phyloP scores from a whole-genome alignment of 2,113 vertebrate genomes.

The Neodontobutis hainanensis region DNA sequence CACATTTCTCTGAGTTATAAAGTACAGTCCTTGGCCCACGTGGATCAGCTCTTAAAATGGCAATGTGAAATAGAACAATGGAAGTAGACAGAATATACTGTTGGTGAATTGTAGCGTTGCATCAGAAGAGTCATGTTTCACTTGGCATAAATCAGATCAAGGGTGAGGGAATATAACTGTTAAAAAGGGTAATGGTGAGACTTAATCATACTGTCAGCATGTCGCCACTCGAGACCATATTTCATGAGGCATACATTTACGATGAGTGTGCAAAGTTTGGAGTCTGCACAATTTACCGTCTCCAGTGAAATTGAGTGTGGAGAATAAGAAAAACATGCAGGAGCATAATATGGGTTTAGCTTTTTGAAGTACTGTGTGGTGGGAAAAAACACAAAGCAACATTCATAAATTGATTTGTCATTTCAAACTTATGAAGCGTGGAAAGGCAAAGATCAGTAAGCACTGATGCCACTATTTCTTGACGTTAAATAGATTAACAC shows the following conservation, averaged over 20 bases:
- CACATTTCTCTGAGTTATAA: background rate
- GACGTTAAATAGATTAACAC: conserved; percentile 57
- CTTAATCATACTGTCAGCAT: conserved; percentile 20
- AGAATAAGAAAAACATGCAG: background rate
- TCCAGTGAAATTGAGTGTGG: conserved; percentile 10
- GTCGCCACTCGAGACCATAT: conserved; percentile 11
- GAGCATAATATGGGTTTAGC: conserved; percentile 4
- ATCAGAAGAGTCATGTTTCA: conserved; percentile 8
- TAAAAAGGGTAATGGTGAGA: conserved; percentile 16
- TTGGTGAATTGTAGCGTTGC: background rate
- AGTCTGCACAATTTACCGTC: conserved; percentile 7
- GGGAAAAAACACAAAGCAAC: background rate
- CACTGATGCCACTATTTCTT: conserved; percentile 24
- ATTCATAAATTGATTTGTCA: conserved; percentile 32
- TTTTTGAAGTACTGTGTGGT: background rate
- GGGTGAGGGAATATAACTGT: background rate
- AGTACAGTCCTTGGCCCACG: background rate
- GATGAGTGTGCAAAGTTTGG: conserved; percentile 6
- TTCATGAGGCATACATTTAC: conserved; percentile 11
- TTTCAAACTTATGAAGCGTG: conserved; percentile 25
- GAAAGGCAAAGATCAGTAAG: conserved; percentile 23
- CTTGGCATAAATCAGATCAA: conserved; percentile 7
- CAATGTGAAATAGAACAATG: conserved; percentile 1
- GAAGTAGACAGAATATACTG: background rate
- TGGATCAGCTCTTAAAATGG: background rate